Evolutionary conservation across 2,797 vertebrate genomes (phyloP).

Genomic region (Chaetophractus vellerosus): DNA sequence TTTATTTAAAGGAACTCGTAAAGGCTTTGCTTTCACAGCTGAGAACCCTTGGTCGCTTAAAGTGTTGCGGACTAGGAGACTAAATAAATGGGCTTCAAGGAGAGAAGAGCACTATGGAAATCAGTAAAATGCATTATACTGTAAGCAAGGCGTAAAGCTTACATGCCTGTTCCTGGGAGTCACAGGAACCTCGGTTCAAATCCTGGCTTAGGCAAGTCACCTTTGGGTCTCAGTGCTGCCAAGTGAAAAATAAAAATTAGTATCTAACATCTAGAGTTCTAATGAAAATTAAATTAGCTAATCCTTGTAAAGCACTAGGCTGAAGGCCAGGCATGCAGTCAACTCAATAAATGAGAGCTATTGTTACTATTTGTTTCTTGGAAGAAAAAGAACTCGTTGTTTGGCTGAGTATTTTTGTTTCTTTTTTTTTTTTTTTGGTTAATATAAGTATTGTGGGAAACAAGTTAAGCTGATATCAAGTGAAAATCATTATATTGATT

Average conservation of each 20-base stretch:
- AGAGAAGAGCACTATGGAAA: rapidly evolving
- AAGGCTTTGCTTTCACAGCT: slow-evolving; percentile 44
- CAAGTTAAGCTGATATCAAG: neutral
- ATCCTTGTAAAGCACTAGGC: neutral
- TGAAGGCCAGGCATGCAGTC: neutral
- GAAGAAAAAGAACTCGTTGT: slow-evolving; percentile 1
- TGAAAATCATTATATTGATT: slow-evolving; percentile 13
- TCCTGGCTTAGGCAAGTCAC: neutral
- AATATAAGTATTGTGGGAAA: neutral
- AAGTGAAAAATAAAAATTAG: neutral
- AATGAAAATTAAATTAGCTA: neutral
- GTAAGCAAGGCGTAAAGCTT: neutral
- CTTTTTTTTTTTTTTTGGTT: slow-evolving; percentile 31
- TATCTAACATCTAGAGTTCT: neutral
- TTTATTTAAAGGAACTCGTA: neutral
- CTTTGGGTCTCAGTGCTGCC: neutral
- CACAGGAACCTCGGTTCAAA: neutral
- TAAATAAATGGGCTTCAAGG: neutral
- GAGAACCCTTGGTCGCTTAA: neutral
- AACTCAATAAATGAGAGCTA: neutral
- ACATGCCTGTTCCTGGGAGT: neutral
- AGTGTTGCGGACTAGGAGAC: too few species aligned
- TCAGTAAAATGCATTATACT: neutral
- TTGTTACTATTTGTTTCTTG: slow-evolving; percentile 24
- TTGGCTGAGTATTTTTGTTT: neutral